A percentile compares a stretch with the other conserved stretches of the same genome.
Evolutionary conservation across 2,888 invertebrate genomes (phyloP).

Genomic region (Patella ulyssiponensis): DNA sequence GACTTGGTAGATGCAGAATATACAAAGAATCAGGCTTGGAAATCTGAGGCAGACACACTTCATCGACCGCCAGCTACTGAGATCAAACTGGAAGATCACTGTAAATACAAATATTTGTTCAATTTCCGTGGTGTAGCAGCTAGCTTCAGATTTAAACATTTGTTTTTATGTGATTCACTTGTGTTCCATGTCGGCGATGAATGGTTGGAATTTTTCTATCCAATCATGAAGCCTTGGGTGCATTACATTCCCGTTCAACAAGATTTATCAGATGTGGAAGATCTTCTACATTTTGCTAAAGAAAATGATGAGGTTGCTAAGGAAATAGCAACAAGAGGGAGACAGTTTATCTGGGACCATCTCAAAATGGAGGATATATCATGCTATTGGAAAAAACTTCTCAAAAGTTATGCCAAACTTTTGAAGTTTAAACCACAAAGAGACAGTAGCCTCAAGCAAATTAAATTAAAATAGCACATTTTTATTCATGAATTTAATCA

Average conservation of each 20-base stretch:
- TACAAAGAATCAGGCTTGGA: constrained; percentile 99
- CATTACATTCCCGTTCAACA: constrained; percentile 92
- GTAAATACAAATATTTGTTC: constrained; percentile 85
- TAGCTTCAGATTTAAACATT: constrained; percentile 95
- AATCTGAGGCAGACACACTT: constrained; percentile 91
- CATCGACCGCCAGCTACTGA: constrained; percentile 87
- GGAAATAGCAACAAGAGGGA: constrained; percentile 87
- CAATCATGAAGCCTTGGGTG: constrained; percentile 91
- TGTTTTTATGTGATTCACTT: constrained; percentile 91
- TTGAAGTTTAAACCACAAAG: constrained; percentile 73
- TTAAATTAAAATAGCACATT: constrained; percentile 32
- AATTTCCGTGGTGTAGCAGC: constrained; percentile 98
- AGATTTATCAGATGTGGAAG: constrained; percentile 80
- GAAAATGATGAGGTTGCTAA: constrained; percentile 82
- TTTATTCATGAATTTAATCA: background rate
- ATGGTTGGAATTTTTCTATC: constrained; percentile 96
- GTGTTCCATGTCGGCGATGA: constrained; percentile 95
- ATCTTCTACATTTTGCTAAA: constrained; percentile 83
- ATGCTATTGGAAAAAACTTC: constrained; percentile 88
- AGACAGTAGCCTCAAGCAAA: constrained; percentile 51
- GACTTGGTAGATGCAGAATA: constrained; percentile 91
- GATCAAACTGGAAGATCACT: constrained; percentile 91
- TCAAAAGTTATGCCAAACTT: constrained; percentile 83
- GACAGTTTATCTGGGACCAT: constrained; percentile 86
- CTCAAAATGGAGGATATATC: constrained; percentile 85